Evolutionary conservation across 2,888 invertebrate genomes (phyloP).

Genomic region (Odontocolon sp.): DNA sequence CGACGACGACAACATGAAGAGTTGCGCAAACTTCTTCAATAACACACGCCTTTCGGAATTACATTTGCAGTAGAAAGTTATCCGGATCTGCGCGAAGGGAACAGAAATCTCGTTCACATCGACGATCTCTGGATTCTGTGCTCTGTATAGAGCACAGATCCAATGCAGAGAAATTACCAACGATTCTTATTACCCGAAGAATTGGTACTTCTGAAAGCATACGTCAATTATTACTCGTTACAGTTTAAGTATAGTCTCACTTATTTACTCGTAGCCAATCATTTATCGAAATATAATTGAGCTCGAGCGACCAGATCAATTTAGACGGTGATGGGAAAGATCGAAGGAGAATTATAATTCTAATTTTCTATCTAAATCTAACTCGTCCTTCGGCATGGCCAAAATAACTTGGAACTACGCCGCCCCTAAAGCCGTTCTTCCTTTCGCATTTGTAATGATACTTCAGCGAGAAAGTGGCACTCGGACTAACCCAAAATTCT

Average conservation of each 20-base stretch:
- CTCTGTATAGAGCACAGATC: not conserved
- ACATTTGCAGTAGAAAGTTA: slow-evolving; percentile 62
- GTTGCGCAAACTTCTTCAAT: slow-evolving; percentile 51
- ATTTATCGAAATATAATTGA: slow-evolving; percentile 32
- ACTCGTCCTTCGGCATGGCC: not conserved
- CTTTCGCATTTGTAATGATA: slow-evolving; percentile 26
- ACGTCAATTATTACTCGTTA: slow-evolving; percentile 6
- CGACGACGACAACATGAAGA: slow-evolving; percentile 23
- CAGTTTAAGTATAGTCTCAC: not conserved
- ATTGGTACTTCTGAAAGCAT: slow-evolving; percentile 8
- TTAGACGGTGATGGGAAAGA: not conserved
- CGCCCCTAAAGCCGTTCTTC: slow-evolving; percentile 7
- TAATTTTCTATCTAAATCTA: slow-evolving; percentile 17
- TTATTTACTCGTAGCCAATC: slow-evolving; percentile 7
- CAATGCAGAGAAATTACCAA: slow-evolving; percentile 13
- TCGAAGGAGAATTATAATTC: not conserved
- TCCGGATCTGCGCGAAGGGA: slow-evolving; percentile 12
- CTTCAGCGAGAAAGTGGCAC: slow-evolving; percentile 56
- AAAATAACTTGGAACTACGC: slow-evolving; percentile 7
- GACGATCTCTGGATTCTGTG: slow-evolving; percentile 1
- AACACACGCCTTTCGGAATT: slow-evolving; percentile 52
- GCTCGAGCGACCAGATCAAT: not conserved
- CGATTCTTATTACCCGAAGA: slow-evolving; percentile 8
- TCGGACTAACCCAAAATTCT: slow-evolving; percentile 63
- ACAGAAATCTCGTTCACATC: slow-evolving; percentile 20